These are phyloP conservation scores for Peromyscus polionotus DNA, from an alignment of 2,113 vertebrate species.

Conservation along the genomic window DNA sequence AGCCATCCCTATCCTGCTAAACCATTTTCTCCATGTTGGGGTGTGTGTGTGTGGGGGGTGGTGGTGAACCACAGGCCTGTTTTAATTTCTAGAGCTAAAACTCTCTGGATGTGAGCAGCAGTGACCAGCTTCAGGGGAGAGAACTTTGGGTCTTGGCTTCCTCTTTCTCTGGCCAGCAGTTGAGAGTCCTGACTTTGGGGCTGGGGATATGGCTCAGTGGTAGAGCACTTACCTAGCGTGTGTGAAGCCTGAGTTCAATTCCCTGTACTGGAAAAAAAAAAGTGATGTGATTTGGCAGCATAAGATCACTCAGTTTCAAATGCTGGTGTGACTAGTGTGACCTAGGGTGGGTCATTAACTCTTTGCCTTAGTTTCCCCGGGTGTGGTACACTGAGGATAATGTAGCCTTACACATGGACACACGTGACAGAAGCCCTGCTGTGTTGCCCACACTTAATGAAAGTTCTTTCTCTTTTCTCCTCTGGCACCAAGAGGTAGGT, in stretches of 20 bases:
- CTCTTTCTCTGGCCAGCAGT: not conserved
- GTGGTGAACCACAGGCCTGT: not conserved
- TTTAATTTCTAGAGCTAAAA: not conserved
- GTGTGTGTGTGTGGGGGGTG: not conserved
- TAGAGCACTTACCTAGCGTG: not conserved
- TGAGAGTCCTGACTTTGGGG: not conserved
- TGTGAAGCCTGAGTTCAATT: not conserved
- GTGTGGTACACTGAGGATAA: fast-evolving
- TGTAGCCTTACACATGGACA: fast-evolving
- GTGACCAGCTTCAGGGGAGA: not conserved
- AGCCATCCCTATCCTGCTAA: no score
- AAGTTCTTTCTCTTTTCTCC: not conserved
- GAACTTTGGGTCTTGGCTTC: no score
- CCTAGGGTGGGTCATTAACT: not conserved
- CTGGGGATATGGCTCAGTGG: not conserved
- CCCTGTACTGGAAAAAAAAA: not conserved
- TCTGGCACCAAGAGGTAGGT: not conserved
- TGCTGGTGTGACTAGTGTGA: not conserved
- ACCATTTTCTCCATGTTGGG: not conserved
- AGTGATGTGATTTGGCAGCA: not conserved
- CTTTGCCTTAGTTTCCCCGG: not conserved
- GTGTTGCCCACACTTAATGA: not conserved
- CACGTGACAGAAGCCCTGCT: not conserved
- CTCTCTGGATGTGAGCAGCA: not conserved
- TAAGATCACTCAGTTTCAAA: not conserved